These are phyloP conservation scores for Scaptomyza cyrtandrae DNA, from an alignment of 2,888 invertebrate genomes.

Conservation along the genomic window DNA sequence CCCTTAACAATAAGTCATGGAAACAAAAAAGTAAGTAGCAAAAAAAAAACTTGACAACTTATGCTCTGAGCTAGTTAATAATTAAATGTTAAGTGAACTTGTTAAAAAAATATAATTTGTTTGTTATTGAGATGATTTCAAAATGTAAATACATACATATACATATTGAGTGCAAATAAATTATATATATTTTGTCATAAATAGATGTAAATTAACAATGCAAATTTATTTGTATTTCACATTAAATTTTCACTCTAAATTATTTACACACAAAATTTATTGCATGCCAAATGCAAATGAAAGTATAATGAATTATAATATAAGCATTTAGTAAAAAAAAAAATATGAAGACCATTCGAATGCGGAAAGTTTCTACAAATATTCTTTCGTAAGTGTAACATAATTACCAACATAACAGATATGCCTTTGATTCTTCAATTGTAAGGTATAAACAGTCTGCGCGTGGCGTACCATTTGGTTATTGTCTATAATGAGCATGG, in stretches of 20 bases:
- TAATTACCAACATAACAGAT: not conserved
- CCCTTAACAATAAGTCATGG: conserved; percentile 16
- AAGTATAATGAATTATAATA: conserved; percentile 7
- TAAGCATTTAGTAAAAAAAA: no score
- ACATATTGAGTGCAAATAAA: conserved; percentile 7
- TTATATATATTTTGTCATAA: conserved; percentile 9
- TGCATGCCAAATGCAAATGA: conserved; percentile 8
- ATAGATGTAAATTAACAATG: conserved; percentile 15
- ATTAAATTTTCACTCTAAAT: conserved; percentile 4
- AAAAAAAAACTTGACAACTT: not conserved
- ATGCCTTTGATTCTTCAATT: conserved; percentile 8
- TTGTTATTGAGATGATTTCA: conserved; percentile 11
- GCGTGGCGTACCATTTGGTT: conserved; percentile 62
- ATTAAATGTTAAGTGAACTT: conserved; percentile 30
- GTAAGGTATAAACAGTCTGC: conserved; percentile 53
- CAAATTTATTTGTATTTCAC: conserved; percentile 26
- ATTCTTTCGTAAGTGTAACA: not conserved
- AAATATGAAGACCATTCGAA: no score
- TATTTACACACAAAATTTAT: conserved; percentile 11
- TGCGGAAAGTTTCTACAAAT: not conserved
- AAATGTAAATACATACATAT: conserved; percentile 17
- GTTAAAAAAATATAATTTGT: conserved; percentile 33
- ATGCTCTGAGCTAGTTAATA: conserved; percentile 1
- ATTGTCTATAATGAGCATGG: conserved; percentile 71
- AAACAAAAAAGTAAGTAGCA: no score